These are phyloP conservation scores for Ruditapes philippinarum DNA, from an alignment of 1,140 invertebrate genomes.

Conservation along the genomic window DNA sequence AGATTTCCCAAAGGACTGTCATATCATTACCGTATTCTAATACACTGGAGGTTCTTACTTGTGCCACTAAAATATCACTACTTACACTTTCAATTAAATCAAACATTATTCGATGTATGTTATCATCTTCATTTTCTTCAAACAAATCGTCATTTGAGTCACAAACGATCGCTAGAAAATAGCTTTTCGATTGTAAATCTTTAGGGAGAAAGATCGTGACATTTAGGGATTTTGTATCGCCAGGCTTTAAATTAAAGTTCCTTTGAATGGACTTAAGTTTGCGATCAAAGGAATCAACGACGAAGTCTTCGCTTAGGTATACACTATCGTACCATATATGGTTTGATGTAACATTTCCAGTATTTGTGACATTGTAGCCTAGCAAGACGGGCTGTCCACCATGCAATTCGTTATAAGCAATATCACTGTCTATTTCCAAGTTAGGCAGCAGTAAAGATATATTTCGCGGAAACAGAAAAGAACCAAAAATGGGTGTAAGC, in stretches of 20 bases:
- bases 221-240: background rate
- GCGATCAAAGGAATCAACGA: slow-evolving; percentile 22
- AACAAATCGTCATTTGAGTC: slow-evolving; percentile 37
- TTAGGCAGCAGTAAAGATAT: slow-evolving; percentile 19
- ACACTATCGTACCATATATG: slow-evolving; percentile 26
- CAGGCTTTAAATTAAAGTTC: background rate
- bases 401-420: background rate
- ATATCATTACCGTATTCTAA: background rate
- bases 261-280: background rate
- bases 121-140: slow-evolving; percentile 46
- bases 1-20: background rate
- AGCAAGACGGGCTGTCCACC: slow-evolving; percentile 14
- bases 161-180: background rate
- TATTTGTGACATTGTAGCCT: background rate
- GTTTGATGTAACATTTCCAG: background rate
- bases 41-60: background rate
- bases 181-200: slow-evolving; percentile 17
- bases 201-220: background rate
- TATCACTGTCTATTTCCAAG: background rate
- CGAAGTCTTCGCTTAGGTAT: slow-evolving; percentile 24
- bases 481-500: background rate
- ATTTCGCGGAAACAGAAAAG: background rate
- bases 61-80: background rate
- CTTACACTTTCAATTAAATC: background rate
- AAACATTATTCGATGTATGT: background rate